Percentiles rank a stretch among this genome's conserved stretches.
Conservation (phyloP, 1,140 invertebrate genomes). For the Phymastichus coffea region DNA sequence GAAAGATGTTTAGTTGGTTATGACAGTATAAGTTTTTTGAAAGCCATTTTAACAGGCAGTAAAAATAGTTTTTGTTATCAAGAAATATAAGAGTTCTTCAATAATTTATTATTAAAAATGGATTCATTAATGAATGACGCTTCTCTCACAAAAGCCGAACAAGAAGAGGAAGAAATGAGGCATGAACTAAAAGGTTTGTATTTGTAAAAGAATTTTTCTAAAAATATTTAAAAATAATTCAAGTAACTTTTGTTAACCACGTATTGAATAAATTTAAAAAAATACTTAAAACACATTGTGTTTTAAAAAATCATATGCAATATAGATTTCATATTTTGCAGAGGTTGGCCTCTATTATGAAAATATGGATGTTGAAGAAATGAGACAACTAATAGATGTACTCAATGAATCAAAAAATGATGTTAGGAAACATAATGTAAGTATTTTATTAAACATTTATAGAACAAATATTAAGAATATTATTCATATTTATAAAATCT, state of each 20-base stretch:
- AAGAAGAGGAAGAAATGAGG: conserved; percentile 34
- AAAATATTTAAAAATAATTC: too few relatives aligned
- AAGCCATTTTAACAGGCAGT: not conserved
- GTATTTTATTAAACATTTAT: not conserved
- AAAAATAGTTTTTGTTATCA: not conserved
- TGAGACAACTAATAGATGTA: conserved; percentile 10
- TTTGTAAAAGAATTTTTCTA: not conserved
- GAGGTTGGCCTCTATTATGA: conserved; percentile 12
- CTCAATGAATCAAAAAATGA: conserved; percentile 10
- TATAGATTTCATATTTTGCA: not conserved
- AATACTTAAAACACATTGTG: not conserved
- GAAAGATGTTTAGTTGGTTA: not conserved
- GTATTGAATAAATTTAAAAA: not conserved
- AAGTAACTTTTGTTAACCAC: not conserved
- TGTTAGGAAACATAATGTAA: not conserved
- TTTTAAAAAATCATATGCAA: not conserved
- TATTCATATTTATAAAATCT: not conserved
- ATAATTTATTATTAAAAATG: too few relatives aligned
- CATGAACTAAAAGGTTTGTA: conserved; percentile 30
- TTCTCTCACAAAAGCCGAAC: conserved; percentile 3
- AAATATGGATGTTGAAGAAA: conserved; percentile 7
- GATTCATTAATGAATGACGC: too few relatives aligned
- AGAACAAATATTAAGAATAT: not conserved
- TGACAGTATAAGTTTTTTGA: not conserved
- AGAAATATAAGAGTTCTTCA: not conserved